Conservation (phyloP, 2,888 invertebrate species). For the Osedax frankpressi region DNA sequence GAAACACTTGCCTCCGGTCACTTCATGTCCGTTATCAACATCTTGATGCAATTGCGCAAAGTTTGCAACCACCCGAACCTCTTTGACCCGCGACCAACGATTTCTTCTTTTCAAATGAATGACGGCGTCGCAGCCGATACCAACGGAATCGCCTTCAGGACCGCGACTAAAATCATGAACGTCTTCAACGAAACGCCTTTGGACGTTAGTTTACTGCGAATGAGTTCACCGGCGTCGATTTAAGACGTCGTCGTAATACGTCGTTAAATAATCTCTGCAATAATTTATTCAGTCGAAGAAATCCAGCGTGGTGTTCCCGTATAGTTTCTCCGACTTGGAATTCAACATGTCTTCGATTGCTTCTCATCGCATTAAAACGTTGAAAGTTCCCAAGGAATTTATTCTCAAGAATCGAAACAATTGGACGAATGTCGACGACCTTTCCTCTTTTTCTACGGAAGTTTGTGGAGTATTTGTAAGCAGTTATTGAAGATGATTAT, state of each 20-base stretch:
- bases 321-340: slow-evolving; percentile 54
- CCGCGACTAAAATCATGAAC: slow-evolving; percentile 56
- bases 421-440: neutral
- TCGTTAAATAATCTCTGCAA: no score
- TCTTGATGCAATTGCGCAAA: slow-evolving; percentile 94
- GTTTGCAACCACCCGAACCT: slow-evolving; percentile 79
- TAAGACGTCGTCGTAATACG: no score
- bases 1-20: slow-evolving; percentile 86
- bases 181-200: slow-evolving; percentile 62
- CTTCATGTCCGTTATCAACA: slow-evolving; percentile 85
- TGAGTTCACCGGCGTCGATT: no score
- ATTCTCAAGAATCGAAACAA: neutral
- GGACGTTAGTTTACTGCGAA: slow-evolving; percentile 50
- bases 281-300: no score
- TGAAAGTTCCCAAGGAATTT: slow-evolving; percentile 47
- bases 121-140: neutral
- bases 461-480: no score
- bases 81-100: slow-evolving; percentile 76
- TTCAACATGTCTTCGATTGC: slow-evolving; percentile 64
- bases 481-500: neutral
- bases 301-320: no score
- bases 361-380: slow-evolving; percentile 65
- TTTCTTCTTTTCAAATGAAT: slow-evolving; percentile 65
- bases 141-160: slow-evolving; percentile 58
- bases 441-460: neutral